These are phyloP conservation scores for Streblospio benedicti DNA, from an alignment of 1,140 invertebrate species.

Conservation along the genomic window DNA sequence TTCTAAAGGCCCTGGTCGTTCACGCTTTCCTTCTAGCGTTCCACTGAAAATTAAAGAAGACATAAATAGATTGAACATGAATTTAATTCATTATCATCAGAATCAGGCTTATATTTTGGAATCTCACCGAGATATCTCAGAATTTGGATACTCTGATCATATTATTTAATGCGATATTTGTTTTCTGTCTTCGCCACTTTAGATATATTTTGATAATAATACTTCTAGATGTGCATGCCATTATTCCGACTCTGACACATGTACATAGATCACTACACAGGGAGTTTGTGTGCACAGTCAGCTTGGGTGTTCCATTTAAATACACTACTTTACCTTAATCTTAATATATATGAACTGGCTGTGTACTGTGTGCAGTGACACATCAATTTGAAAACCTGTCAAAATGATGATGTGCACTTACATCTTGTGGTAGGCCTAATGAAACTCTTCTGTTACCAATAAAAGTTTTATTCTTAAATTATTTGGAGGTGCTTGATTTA, in stretches of 20 bases:
- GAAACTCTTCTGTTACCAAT: too few relatives aligned
- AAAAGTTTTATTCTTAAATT: too few relatives aligned
- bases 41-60: slow-evolving; percentile 55
- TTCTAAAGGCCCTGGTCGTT: slow-evolving; percentile 78
- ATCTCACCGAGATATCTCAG: background rate
- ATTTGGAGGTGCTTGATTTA: too few relatives aligned
- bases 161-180: too few relatives aligned
- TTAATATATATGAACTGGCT: background rate
- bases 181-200: background rate
- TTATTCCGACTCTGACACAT: background rate
- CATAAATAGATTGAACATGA: background rate
- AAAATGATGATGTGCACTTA: background rate
- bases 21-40: slow-evolving; percentile 81
- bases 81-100: slow-evolving; percentile 1
- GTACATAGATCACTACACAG: slow-evolving; percentile 1
- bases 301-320: background rate
- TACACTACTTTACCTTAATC: background rate
- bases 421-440: background rate
- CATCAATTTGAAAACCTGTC: background rate
- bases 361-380: background rate
- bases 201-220: slow-evolving; percentile 2
- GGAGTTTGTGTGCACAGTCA: background rate
- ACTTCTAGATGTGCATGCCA: background rate
- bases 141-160: too few relatives aligned
- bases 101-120: background rate